These are phyloP conservation scores for Meda fulgida DNA, from an alignment of 2,797 vertebrate genomes.

Conservation along the genomic window DNA sequence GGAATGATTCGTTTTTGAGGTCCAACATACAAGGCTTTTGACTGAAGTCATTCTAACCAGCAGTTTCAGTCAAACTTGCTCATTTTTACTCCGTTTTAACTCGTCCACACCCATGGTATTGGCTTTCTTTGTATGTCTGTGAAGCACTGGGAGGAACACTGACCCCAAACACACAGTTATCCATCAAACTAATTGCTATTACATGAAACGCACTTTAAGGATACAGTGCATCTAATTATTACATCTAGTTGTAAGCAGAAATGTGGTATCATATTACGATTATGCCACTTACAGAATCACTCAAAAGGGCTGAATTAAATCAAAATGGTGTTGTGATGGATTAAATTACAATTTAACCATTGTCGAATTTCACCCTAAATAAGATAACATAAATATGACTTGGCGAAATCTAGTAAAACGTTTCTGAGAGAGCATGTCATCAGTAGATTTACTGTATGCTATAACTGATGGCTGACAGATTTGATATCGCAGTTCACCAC, in stretches of 20 bases:
- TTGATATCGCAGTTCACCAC: not conserved
- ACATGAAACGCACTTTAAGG: not conserved
- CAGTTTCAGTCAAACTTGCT: not conserved
- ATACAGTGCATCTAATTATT: constrained; percentile 17
- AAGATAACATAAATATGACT: not conserved
- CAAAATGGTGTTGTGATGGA: not conserved
- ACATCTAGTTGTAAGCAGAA: not conserved
- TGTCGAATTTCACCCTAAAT: constrained; percentile 20
- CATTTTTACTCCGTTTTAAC: not conserved
- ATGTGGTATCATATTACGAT: constrained; percentile 19
- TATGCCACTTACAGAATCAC: constrained; percentile 3
- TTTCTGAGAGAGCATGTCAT: not conserved
- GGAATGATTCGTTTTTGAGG: not conserved
- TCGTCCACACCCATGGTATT: not conserved
- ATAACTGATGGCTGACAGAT: not conserved
- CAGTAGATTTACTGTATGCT: not conserved
- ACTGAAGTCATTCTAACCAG: too few relatives aligned
- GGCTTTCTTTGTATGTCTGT: not conserved
- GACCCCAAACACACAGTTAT: not conserved
- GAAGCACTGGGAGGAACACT: not conserved
- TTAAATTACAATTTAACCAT: not conserved
- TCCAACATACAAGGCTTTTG: not conserved
- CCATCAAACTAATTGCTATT: constrained; percentile 11
- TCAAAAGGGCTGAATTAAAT: constrained; percentile 17
- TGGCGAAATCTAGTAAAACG: constrained; percentile 7